These are phyloP conservation scores for Apotomis turbidana DNA, from an alignment of 2,888 invertebrate genomes.

Conservation along the genomic window DNA sequence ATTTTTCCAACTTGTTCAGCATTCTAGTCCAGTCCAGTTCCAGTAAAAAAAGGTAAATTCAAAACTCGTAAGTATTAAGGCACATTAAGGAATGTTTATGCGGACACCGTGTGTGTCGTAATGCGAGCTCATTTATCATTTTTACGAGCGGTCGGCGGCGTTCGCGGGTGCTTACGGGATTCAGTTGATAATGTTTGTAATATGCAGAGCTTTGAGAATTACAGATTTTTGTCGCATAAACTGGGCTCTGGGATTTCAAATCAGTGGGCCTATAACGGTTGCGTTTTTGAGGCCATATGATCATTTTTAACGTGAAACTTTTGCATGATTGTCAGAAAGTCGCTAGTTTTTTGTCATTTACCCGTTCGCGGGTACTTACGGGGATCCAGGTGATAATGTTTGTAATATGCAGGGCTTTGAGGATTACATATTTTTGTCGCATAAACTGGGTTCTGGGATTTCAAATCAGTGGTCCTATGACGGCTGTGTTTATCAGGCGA, in stretches of 20 bases:
- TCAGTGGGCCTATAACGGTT: not conserved
- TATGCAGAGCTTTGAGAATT: constrained; percentile 16
- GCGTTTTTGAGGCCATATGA: no score
- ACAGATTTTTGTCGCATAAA: constrained; percentile 15
- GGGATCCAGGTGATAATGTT: constrained; percentile 25
- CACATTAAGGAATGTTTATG: constrained; percentile 29
- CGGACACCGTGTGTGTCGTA: constrained; percentile 43
- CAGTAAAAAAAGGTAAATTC: constrained; percentile 31
- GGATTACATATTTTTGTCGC: constrained; percentile 16
- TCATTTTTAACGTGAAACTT: no score
- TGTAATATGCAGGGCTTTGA: constrained; percentile 12
- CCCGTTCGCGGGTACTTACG: not conserved
- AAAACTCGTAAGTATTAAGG: constrained; percentile 35
- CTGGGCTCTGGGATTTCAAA: not conserved
- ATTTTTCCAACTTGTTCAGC: not conserved
- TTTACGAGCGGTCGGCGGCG: constrained; percentile 48
- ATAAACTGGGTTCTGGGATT: no score
- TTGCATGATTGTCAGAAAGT: not conserved
- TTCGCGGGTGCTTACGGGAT: constrained; percentile 24
- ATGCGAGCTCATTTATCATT: constrained; percentile 55
- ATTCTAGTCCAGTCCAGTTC: constrained; percentile 5
- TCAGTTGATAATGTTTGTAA: constrained; percentile 39
- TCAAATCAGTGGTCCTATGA: no score
- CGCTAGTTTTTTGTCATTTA: not conserved
- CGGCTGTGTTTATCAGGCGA: no score